Conservation (phyloP, 2,113 vertebrate species). For the Megaceryle maxima region DNA sequence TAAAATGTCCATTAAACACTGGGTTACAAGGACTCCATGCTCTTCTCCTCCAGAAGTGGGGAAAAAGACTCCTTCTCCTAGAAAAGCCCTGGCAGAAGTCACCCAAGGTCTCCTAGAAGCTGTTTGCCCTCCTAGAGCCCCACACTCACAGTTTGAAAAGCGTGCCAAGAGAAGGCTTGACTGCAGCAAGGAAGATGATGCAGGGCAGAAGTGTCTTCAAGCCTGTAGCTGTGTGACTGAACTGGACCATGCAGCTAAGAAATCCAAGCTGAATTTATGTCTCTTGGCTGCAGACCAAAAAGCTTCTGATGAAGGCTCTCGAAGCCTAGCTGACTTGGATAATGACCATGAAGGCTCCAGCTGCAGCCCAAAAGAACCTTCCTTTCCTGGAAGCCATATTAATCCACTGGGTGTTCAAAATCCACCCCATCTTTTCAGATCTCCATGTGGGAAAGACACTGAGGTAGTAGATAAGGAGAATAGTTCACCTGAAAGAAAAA, state of each 20-base stretch:
- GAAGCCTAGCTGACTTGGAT: slow-evolving; percentile 27
- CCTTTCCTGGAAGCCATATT: slow-evolving; percentile 28
- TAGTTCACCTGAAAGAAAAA: slow-evolving; percentile 75
- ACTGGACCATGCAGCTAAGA: slow-evolving; percentile 79
- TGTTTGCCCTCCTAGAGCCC: background rate
- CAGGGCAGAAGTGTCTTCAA: slow-evolving; percentile 62
- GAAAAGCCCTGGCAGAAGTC: slow-evolving; percentile 79
- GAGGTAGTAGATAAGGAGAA: slow-evolving; percentile 86
- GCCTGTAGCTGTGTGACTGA: slow-evolving; percentile 80
- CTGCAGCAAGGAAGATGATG: slow-evolving; percentile 62
- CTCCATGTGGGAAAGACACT: slow-evolving; percentile 21
- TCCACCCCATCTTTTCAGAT: slow-evolving; percentile 23
- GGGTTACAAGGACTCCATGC: slow-evolving; percentile 79
- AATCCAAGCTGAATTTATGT: slow-evolving; percentile 71
- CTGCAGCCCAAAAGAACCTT: background rate
- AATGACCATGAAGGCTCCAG: background rate
- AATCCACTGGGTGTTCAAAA: slow-evolving; percentile 14
- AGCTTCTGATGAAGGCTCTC: slow-evolving; percentile 15
- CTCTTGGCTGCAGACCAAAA: slow-evolving; percentile 54
- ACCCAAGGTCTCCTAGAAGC: slow-evolving; percentile 68
- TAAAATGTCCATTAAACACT: slow-evolving; percentile 82
- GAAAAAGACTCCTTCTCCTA: slow-evolving; percentile 62
- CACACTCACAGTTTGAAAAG: slow-evolving; percentile 56
- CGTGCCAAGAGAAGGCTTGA: slow-evolving; percentile 90
- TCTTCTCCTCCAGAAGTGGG: slow-evolving; percentile 63